Base-by-base conservation (phyloP, 2,797 vertebrate genomes). In the Melanogrammus aeglefinus region DNA sequence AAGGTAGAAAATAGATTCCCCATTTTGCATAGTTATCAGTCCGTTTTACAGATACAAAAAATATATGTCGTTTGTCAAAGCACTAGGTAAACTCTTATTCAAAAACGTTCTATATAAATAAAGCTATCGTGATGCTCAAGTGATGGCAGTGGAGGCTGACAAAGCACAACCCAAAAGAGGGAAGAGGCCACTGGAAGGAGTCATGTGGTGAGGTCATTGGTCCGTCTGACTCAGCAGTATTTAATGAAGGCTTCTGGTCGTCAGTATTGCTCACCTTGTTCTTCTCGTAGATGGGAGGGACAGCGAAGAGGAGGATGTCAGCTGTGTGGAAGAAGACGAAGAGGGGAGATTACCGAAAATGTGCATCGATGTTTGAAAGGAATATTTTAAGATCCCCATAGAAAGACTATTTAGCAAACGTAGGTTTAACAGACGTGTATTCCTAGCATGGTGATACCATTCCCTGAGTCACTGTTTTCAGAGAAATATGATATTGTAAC, bases 261-360 rank as follows among this genome's bases (percentile, higher is more conserved):
- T 66, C 57, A 24, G 1, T 0, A n/a, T 36, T 76, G 41, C 94
- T 92, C 84, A 97, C 96, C 96, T 98, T 97, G 90, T 98, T 96
- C 89, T 96, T 97, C 92, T 97, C 96, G 76, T 98, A 98, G 84
- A 97, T 21, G 3, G 95, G 91, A 0, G 97, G 97, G 63, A 96
- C 77, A 4, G 94, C 95, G 79, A 98, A 98, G 71, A 95, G 86
- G 51, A 97, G 92, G 90, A 98, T 93, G 82, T 97, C 93, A 0
- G 93, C 97, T 98, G 88, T 12, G 79, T 63, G 73, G 78, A 74
- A 0, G 78, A 31, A 85, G 13, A 80, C 0, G 0, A 21, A 47
- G 14, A 27, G 27, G 29, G 29, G 24, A 8, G 4, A 35, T 31
- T 6, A 71, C 6, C 14, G 16, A 35, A 72, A 72, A 33, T 18